Evolutionary conservation across 2,797 vertebrate species (phyloP).

Genomic region (Eulemur coronatus): DNA sequence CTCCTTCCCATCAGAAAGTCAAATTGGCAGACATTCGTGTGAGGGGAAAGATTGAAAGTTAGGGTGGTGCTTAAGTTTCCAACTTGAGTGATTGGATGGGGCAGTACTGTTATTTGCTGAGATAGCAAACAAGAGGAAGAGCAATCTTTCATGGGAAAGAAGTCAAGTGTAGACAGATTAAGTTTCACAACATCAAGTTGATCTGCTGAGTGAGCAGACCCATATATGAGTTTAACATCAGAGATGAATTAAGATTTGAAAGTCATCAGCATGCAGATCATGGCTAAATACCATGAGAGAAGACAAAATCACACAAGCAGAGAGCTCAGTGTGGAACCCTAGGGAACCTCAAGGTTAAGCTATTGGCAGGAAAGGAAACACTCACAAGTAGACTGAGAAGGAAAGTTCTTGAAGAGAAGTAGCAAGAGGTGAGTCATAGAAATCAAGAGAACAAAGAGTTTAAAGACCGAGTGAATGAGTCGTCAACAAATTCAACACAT

Average conservation of each 20-base stretch:
- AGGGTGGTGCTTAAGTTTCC: not conserved
- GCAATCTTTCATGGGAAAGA: not conserved
- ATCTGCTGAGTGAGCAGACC: not conserved
- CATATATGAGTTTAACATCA: not conserved
- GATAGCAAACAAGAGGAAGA: not conserved
- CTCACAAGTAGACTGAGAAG: not conserved
- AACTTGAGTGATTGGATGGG: not conserved
- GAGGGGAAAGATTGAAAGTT: not conserved
- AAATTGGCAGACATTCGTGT: not conserved
- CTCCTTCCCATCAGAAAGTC: not conserved
- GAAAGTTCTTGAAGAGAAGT: not conserved
- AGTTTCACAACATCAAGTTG: not conserved
- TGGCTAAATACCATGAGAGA: not conserved
- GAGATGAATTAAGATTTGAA: not conserved
- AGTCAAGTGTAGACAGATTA: not conserved
- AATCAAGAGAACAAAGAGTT: not conserved
- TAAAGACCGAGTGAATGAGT: not conserved
- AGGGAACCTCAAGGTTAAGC: not conserved
- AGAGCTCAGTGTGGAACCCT: not conserved
- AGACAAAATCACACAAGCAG: not conserved
- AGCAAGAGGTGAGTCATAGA: not conserved
- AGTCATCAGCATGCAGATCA: not conserved
- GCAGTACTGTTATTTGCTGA: not conserved
- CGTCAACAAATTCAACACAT: not conserved
- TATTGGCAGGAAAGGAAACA: not conserved